phyloP scores from a whole-genome alignment of 2,113 vertebrate genomes.

The Girardinichthys multiradiatus region DNA sequence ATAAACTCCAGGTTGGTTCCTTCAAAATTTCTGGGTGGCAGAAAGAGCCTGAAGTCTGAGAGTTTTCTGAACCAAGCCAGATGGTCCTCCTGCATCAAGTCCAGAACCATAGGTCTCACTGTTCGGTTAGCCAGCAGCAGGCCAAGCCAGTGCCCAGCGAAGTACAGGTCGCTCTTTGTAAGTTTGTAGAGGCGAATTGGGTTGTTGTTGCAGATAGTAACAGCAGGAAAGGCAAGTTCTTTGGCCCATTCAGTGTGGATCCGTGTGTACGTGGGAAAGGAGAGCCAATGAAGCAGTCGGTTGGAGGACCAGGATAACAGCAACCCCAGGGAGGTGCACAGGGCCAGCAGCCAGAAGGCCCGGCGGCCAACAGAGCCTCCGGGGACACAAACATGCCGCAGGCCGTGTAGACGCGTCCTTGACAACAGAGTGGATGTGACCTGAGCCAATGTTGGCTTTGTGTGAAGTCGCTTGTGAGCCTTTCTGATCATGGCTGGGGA shows the following conservation, averaged over 20 bases:
- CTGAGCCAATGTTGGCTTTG: slow-evolving; percentile 46
- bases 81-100: slow-evolving; percentile 91
- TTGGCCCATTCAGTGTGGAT: slow-evolving; percentile 94
- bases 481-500: slow-evolving; percentile 70
- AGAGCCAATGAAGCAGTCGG: slow-evolving; percentile 92
- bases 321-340: slow-evolving; percentile 91
- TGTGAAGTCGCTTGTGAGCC: slow-evolving; percentile 39
- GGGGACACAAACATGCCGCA: slow-evolving; percentile 87
- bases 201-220: slow-evolving; percentile 99
- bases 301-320: slow-evolving; percentile 96
- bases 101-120: slow-evolving; percentile 88
- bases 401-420: slow-evolving; percentile 88
- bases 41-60: slow-evolving; percentile 94
- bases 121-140: slow-evolving; percentile 92
- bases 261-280: slow-evolving; percentile 93
- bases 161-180: slow-evolving; percentile 96
- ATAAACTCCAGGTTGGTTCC: slow-evolving; percentile 96
- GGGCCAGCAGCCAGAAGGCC: slow-evolving; percentile 91
- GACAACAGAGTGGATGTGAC: slow-evolving; percentile 76
- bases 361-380: slow-evolving; percentile 84
- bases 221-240: slow-evolving; percentile 91
- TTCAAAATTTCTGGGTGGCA: slow-evolving; percentile 94
- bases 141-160: slow-evolving; percentile 95
- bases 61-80: slow-evolving; percentile 94
- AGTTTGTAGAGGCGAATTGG: slow-evolving; percentile 93